Conservation (phyloP, 2,797 vertebrate species). For the Alfaro cultratus region DNA sequence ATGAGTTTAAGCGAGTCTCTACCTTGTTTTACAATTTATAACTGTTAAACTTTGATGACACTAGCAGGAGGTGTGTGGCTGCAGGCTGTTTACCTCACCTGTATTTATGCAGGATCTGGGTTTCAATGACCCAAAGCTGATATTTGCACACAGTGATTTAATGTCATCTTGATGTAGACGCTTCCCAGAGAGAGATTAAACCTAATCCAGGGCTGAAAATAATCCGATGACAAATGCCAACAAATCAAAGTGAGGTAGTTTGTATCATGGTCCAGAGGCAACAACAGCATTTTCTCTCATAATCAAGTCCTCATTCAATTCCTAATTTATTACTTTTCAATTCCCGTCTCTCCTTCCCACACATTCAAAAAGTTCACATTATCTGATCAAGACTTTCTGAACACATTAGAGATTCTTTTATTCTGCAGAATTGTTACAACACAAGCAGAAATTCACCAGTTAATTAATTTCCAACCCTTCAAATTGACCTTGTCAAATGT, state of each 20-base stretch:
- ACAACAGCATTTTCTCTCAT: not conserved
- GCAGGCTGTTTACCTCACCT: constrained; percentile 27
- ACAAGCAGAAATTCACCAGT: not conserved
- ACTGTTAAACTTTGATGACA: constrained; percentile 23
- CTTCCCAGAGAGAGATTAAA: constrained; percentile 48
- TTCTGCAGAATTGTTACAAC: not conserved
- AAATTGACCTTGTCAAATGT: constrained; percentile 11
- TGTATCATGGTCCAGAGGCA: not conserved
- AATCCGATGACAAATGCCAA: constrained; percentile 44
- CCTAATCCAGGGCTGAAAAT: constrained; percentile 46
- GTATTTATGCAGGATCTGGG: constrained; percentile 13
- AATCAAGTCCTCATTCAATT: not conserved
- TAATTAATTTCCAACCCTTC: constrained; percentile 9
- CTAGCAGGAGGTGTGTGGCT: constrained; percentile 18
- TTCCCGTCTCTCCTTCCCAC: not conserved
- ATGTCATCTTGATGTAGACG: constrained; percentile 40
- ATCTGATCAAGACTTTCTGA: not conserved
- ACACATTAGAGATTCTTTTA: not conserved
- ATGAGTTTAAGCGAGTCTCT: constrained; percentile 45
- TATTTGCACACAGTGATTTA: constrained; percentile 44
- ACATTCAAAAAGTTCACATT: not conserved
- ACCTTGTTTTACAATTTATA: constrained; percentile 35
- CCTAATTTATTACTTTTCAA: not conserved
- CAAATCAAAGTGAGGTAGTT: constrained; percentile 29
- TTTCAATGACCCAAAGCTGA: constrained; percentile 22